A percentile compares a stretch with the other conserved stretches of the same genome.
These are phyloP conservation scores for Lissonota sp. DNA, from an alignment of 2,888 invertebrate species.

Conservation along the genomic window DNA sequence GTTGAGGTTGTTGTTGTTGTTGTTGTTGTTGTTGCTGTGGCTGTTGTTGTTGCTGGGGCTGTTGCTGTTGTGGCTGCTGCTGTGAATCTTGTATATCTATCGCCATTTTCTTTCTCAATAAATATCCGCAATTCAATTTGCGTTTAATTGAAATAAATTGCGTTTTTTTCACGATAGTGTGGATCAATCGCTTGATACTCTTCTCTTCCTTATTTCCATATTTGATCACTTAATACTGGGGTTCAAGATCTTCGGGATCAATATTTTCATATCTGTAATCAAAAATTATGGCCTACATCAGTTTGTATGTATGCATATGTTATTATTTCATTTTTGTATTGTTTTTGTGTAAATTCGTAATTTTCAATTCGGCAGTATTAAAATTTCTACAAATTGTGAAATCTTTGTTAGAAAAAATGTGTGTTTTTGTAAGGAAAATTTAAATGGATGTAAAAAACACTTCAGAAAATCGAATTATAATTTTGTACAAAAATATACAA, in stretches of 20 bases:
- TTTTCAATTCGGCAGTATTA: too few species aligned
- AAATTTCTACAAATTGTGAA: neutral
- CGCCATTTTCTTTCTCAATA: slow-evolving; percentile 52
- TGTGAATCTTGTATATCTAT: slow-evolving; percentile 71
- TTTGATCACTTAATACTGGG: slow-evolving; percentile 5
- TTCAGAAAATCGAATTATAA: too few species aligned
- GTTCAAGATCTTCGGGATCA: neutral
- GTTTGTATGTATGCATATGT: neutral
- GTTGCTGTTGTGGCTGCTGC: slow-evolving; percentile 80
- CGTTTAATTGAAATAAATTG: neutral
- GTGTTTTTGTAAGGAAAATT: too few species aligned
- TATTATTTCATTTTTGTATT: neutral
- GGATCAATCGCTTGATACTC: slow-evolving; percentile 49
- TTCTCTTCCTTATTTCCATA: slow-evolving; percentile 57
- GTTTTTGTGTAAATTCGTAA: too few species aligned
- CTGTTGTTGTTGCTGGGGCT: slow-evolving; percentile 72
- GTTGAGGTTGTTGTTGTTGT: slow-evolving; percentile 76
- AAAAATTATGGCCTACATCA: neutral
- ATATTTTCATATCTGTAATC: slow-evolving; percentile 40
- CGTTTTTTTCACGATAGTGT: slow-evolving; percentile 3
- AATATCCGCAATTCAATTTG: slow-evolving; percentile 7
- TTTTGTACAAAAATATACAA: too few species aligned
- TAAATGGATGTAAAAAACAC: too few species aligned
- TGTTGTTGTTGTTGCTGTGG: slow-evolving; percentile 76
- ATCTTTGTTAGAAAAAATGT: neutral